Evolutionary conservation across 2,888 invertebrate species (phyloP), one percentile per base, ranked within the genome.

Genomic region (Nineta flava): DNA sequence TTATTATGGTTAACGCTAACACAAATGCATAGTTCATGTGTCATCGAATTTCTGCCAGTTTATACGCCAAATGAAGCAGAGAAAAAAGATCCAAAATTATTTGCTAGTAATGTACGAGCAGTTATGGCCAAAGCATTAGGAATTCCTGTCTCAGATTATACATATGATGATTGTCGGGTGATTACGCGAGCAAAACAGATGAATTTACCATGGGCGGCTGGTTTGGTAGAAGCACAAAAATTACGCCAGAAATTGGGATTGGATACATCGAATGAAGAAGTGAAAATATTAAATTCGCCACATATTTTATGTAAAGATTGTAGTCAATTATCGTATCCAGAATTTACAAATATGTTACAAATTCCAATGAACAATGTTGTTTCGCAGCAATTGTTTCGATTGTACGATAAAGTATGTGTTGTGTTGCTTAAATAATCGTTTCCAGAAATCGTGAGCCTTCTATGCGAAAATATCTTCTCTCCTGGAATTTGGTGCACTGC

Each of bases 21-120:
- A 1, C 88, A 91, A 66, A 79, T 91, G 52, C 84, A 87, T 63
- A 93, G 84, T 58, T 79, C 81, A 51, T 84, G 90, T 59, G 91
- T 92, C 71, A 83, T 92, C 45, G 91, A 94, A 73, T 94, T 88
- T 69, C 73, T 95, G 19, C 94, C 94, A 0, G 92, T 94, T 3
- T 93, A 94, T 69, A 76, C 73, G 40, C 95, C 95, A 1, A 87
- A 74, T 58, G 86, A 87, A 55, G 87, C 82, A 54, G 95, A 95
- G 65, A 83, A 82, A 61, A 69, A 74, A 3, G 83, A 95, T 69
- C 87, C 93, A 0, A 90, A 87, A 65, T 71, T 95, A 26, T 95
- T 81, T 65, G 94, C 93, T 1, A 77, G 81, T 60, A 94, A 94
- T 65, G 94, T 95, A 4, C 75, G 92, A 53, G 79, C 81, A 58